phyloP scores from a whole-genome alignment of 1,140 invertebrate species.

The Ctenoplectra terminalis region DNA sequence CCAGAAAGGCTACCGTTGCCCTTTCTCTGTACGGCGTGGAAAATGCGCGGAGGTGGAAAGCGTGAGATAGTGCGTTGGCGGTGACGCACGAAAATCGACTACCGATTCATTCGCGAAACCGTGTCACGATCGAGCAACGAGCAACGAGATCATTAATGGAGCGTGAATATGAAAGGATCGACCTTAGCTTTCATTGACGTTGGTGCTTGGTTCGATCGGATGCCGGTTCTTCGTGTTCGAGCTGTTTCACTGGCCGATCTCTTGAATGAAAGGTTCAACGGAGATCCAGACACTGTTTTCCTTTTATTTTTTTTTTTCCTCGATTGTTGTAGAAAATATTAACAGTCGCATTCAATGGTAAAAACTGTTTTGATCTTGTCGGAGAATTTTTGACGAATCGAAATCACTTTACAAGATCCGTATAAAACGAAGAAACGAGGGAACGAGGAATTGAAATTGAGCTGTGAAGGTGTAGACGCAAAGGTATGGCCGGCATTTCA shows the following conservation, averaged over 20 bases:
- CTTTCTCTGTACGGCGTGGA: background rate
- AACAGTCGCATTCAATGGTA: too few relatives aligned
- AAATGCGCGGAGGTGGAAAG: conserved; percentile 10
- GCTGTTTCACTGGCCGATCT: too few relatives aligned
- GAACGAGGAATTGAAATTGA: background rate
- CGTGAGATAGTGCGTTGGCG: conserved; percentile 40
- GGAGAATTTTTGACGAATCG: too few relatives aligned
- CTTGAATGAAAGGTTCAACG: background rate
- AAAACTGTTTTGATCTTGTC: too few relatives aligned
- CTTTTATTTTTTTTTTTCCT: too few relatives aligned
- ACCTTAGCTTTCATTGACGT: conserved; percentile 51
- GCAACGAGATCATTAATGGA: conserved; percentile 52
- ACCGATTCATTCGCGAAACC: conserved; percentile 31
- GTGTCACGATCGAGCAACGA: conserved; percentile 47
- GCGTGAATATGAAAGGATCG: conserved; percentile 57
- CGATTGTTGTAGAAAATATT: too few relatives aligned
- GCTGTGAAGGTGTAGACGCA: background rate
- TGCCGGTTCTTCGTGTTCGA: background rate
- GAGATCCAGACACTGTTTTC: too few relatives aligned
- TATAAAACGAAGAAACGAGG: background rate
- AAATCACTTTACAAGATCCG: background rate
- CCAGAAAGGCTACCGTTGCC: background rate
- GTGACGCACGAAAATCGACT: conserved; percentile 48
- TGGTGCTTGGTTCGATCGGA: background rate
- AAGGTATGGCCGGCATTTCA: background rate